Conservation (phyloP, 2,797 vertebrate species). For the Epinephelus awoara region DNA sequence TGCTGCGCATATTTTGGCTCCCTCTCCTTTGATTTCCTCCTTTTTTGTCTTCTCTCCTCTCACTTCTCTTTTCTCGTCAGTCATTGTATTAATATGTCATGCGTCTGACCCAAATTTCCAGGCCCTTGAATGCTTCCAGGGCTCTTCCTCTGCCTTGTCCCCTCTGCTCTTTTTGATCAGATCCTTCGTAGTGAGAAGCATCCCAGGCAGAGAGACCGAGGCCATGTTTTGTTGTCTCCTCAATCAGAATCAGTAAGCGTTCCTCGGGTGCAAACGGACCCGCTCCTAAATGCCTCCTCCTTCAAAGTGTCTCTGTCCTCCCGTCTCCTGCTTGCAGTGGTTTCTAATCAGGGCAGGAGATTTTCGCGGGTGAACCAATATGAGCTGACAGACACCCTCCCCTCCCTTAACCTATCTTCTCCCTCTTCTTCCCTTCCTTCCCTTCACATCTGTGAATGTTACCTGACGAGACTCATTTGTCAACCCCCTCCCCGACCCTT, state of each 20-base stretch:
- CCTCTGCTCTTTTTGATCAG: slow-evolving; percentile 52
- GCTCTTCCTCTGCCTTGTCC: slow-evolving; percentile 24
- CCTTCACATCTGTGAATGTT: slow-evolving; percentile 74
- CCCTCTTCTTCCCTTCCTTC: slow-evolving; percentile 54
- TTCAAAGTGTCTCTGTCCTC: slow-evolving; percentile 37
- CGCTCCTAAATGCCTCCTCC: slow-evolving; percentile 41
- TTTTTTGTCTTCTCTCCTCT: slow-evolving; percentile 18
- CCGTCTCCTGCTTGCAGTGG: slow-evolving; percentile 39
- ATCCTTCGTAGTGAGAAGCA: slow-evolving; percentile 22
- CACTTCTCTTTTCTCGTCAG: slow-evolving; percentile 27
- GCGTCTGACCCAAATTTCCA: slow-evolving; percentile 59
- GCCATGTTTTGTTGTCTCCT: slow-evolving; percentile 56
- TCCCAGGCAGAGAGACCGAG: slow-evolving; percentile 32
- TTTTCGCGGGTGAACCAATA: slow-evolving; percentile 73
- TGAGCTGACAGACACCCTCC: slow-evolving; percentile 65
- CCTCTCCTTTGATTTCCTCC: slow-evolving; percentile 24
- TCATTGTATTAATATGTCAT: slow-evolving; percentile 62
- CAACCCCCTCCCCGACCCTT: slow-evolving; percentile 61
- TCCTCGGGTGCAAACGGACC: slow-evolving; percentile 44
- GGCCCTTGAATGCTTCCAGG: slow-evolving; percentile 36
- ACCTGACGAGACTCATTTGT: slow-evolving; percentile 84
- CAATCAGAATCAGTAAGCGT: slow-evolving; percentile 51
- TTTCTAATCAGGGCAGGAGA: slow-evolving; percentile 66
- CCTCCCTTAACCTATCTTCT: slow-evolving; percentile 46
- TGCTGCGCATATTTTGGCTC: slow-evolving; percentile 37